phyloP scores from a whole-genome alignment of 2,113 vertebrate genomes.

The Puntigrus tetrazona region DNA sequence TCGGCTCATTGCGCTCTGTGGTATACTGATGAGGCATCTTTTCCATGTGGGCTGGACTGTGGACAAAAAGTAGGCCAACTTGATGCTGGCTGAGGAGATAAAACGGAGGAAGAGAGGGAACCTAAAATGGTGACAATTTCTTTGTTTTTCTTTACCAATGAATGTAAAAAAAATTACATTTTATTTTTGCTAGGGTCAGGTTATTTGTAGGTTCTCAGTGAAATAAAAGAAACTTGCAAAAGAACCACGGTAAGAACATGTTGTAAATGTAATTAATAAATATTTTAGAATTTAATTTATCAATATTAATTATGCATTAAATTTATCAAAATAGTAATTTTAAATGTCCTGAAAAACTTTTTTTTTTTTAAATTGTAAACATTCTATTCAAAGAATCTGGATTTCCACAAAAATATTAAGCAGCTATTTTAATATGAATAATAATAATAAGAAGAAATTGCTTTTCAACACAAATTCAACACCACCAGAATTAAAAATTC shows the following conservation, averaged over 20 bases:
- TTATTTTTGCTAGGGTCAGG: background rate
- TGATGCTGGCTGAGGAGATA: background rate
- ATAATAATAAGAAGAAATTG: background rate
- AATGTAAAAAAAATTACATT: background rate
- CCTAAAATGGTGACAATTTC: background rate
- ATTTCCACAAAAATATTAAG: background rate
- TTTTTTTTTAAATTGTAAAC: no score
- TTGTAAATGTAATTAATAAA: background rate
- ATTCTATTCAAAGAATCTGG: background rate
- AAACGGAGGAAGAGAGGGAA: background rate
- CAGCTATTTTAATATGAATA: background rate
- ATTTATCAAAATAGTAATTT: no score
- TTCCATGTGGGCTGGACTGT: constrained; percentile 19
- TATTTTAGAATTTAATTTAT: no score
- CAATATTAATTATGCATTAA: no score
- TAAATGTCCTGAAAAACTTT: no score
- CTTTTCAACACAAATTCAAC: background rate
- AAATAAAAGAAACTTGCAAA: background rate
- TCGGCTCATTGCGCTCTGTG: background rate
- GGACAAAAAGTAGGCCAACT: constrained; percentile 30
- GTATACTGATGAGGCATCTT: constrained; percentile 48
- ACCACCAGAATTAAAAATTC: no score
- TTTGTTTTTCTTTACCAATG: background rate
- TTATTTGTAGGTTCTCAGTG: background rate
- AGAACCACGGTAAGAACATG: background rate